These are phyloP conservation scores for Eretmochelys imbricata DNA, from an alignment of 2,113 vertebrate species.

Conservation along the genomic window DNA sequence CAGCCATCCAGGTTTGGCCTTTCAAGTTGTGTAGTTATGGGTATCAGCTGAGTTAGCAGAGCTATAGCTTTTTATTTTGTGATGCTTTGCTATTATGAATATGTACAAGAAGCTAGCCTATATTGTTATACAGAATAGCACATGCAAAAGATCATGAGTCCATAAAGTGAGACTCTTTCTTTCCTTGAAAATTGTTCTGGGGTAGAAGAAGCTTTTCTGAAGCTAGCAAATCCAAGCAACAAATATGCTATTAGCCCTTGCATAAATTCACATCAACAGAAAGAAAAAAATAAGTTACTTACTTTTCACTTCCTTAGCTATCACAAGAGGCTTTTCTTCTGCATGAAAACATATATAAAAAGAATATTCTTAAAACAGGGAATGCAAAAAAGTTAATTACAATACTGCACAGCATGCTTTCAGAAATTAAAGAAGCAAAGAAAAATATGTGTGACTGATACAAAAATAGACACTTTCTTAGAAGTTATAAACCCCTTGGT, in stretches of 20 bases:
- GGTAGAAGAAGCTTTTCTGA: conserved; percentile 19
- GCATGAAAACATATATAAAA: conserved; percentile 35
- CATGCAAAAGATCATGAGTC: neutral
- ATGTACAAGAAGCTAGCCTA: neutral
- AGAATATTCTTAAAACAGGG: conserved; percentile 3
- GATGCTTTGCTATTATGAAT: neutral
- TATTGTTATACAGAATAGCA: neutral
- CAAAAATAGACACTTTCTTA: neutral
- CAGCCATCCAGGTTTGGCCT: neutral
- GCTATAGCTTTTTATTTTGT: neutral
- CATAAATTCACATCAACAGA: conserved; percentile 62
- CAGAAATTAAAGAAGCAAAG: conserved; percentile 13
- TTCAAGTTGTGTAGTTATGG: neutral
- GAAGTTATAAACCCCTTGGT: neutral
- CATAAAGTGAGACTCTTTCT: neutral
- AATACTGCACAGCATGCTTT: neutral
- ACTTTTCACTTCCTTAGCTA: conserved; percentile 60
- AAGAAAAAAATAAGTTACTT: conserved; percentile 57
- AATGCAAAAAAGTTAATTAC: conserved; percentile 44
- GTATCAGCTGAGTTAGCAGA: neutral
- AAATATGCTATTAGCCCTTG: conserved; percentile 40
- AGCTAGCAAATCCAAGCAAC: conserved; percentile 4
- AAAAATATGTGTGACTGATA: neutral
- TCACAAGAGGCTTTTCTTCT: conserved; percentile 65
- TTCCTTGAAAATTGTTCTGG: neutral